Evolutionary conservation across 2,888 invertebrate species (phyloP), one percentile per base, ranked within the genome.

Genomic region (Heterodera filipjevi): DNA sequence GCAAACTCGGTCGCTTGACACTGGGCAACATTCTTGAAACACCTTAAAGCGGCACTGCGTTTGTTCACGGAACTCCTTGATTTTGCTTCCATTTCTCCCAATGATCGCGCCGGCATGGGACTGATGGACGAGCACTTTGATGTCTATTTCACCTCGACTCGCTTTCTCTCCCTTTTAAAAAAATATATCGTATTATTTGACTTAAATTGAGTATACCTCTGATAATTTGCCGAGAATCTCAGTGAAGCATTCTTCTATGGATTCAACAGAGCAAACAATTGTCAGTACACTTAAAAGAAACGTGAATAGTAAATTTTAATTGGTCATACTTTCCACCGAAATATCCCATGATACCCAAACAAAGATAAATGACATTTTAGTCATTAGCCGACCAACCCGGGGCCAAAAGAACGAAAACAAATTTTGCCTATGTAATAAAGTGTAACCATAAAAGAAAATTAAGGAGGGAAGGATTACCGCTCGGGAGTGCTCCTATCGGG

Each of bases 401-500:
- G 44, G 49, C 49, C 53, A 46, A 73, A 73, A n/a, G 44, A 73
- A n/a, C 30, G n/a, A 73, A 39, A 73, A 73, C 3, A 49, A 14
- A 14, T 73, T 53, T 44, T 73, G 53, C 64, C 53, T 73, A 73
- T 10, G 27, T 44, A 39, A 49, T 27, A n/a, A 35, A 72, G 0
- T 32, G 49, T 10, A 22, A 19, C 49, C 32, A 75, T 53, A 14
- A 30, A 75, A 30, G 16, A 3, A 32, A 66, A 30, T n/a, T 44
- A 19, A 30, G 44, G 68, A 30, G 66, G 75, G 66, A 53, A 68
- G 68, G 49, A 80, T 80, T 80, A 77, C 77, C 98, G 96, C 96
- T 99, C 98, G 93, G 98, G 97, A 94, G 97, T 96, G 93, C 95
- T 95, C 93, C 96, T 96, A 95, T 99, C 98, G 93, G 98, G 98